phyloP scores from a whole-genome alignment of 2,113 vertebrate species.

The Ciconia boyciana region DNA sequence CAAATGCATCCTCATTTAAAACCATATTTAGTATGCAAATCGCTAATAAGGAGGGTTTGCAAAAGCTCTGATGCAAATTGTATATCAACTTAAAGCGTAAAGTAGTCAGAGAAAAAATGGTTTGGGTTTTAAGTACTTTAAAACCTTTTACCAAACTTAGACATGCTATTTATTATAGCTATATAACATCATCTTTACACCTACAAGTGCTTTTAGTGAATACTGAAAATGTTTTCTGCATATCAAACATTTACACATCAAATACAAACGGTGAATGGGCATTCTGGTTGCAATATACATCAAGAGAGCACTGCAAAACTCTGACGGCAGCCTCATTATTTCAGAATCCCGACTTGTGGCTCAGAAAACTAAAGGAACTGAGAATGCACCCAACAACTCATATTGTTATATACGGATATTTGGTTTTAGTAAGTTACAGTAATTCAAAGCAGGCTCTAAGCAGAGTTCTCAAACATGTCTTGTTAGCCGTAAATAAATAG shows the following conservation, averaged over 20 bases:
- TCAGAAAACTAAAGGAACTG: not conserved
- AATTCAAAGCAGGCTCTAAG: not conserved
- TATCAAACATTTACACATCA: not conserved
- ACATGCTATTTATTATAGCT: not conserved
- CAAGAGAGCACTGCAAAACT: not conserved
- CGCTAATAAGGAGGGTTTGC: not conserved
- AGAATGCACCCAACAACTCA: not conserved
- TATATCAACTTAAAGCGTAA: not conserved
- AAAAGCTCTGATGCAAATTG: conserved; percentile 21
- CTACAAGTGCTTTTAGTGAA: conserved; percentile 4
- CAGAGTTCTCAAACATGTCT: not conserved
- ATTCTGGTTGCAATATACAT: not conserved
- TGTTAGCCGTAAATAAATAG: not conserved
- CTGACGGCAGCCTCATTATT: not conserved
- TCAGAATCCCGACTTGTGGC: not conserved
- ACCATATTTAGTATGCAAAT: conserved; percentile 40
- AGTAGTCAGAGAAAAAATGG: not conserved
- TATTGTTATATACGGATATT: not conserved
- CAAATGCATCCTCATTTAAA: conserved; percentile 4
- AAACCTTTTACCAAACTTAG: conserved; percentile 6
- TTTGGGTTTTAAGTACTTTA: conserved; percentile 28
- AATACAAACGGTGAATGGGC: not conserved
- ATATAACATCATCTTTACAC: not conserved
- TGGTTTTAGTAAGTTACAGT: not conserved
- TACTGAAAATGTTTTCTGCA: not conserved